phyloP scores from a whole-genome alignment of 2,113 vertebrate species.

The Lates calcarifer region DNA sequence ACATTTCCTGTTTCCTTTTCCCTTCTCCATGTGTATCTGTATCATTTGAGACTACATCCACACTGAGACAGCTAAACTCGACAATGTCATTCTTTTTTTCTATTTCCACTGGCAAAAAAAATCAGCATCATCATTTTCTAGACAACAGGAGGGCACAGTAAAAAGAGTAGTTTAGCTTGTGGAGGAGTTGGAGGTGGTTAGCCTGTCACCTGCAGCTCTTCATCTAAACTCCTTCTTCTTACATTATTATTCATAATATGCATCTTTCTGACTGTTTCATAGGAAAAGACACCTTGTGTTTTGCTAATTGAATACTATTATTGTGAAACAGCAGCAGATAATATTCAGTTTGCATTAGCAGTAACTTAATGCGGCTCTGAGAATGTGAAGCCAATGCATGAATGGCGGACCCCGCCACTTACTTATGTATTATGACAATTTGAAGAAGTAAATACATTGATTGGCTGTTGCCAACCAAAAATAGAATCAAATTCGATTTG shows the following conservation, averaged over 20 bases:
- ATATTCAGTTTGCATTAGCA: background rate
- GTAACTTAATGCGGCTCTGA: background rate
- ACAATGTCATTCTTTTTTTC: background rate
- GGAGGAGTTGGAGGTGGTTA: background rate
- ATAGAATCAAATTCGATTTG: background rate
- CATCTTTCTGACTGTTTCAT: background rate
- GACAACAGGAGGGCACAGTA: background rate
- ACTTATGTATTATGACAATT: background rate
- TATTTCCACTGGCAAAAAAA: background rate
- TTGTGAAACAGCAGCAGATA: background rate
- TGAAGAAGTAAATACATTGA: background rate
- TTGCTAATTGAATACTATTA: background rate
- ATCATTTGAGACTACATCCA: background rate
- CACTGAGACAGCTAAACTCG: background rate
- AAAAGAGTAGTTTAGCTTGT: background rate
- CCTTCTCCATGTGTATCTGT: background rate
- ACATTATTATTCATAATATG: too few species aligned
- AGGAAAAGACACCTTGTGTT: background rate
- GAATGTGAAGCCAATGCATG: background rate
- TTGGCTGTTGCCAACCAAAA: background rate
- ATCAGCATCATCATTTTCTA: background rate
- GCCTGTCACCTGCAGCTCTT: background rate
- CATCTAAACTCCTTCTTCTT: too few species aligned
- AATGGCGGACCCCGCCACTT: background rate
- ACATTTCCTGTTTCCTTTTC: slow-evolving; percentile 1